Conservation (phyloP, 2,888 invertebrate species). For the Nemoura dubitans region DNA sequence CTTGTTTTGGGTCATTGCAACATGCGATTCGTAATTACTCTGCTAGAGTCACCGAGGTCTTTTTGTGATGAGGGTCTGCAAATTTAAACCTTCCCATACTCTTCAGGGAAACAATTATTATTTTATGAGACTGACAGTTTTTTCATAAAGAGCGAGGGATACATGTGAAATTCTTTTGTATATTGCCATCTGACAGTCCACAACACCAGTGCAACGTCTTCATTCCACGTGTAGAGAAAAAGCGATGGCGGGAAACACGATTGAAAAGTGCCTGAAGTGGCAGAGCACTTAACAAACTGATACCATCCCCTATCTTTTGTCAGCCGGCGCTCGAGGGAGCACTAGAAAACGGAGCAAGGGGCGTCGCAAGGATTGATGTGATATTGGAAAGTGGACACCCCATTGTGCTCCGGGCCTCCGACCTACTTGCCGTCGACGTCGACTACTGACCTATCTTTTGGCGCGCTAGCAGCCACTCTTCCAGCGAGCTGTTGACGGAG, state of each 20-base stretch:
- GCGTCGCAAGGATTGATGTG: not conserved
- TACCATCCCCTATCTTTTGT: not conserved
- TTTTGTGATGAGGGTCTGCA: not conserved
- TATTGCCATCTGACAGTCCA: not conserved
- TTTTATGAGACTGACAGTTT: not conserved
- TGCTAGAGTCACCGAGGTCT: not conserved
- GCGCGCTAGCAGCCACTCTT: slow-evolving; percentile 65
- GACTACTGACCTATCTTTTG: slow-evolving; percentile 61
- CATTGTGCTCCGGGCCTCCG: not conserved
- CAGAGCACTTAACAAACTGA: not conserved
- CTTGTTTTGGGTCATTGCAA: slow-evolving; percentile 7
- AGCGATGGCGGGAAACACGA: not conserved
- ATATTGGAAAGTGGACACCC: not conserved
- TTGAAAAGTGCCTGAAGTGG: not conserved
- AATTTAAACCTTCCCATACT: not conserved
- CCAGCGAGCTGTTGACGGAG: slow-evolving; percentile 61
- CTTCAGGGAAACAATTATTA: not conserved
- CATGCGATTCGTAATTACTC: not conserved
- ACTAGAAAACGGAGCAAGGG: not conserved
- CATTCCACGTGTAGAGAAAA: not conserved
- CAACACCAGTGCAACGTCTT: too few relatives aligned
- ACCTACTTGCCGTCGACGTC: not conserved
- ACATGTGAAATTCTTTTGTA: not conserved
- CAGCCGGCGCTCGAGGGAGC: not conserved
- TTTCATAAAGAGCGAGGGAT: not conserved